Base-by-base conservation (phyloP, 2,113 vertebrate genomes). In the Nipponia nippon region DNA sequence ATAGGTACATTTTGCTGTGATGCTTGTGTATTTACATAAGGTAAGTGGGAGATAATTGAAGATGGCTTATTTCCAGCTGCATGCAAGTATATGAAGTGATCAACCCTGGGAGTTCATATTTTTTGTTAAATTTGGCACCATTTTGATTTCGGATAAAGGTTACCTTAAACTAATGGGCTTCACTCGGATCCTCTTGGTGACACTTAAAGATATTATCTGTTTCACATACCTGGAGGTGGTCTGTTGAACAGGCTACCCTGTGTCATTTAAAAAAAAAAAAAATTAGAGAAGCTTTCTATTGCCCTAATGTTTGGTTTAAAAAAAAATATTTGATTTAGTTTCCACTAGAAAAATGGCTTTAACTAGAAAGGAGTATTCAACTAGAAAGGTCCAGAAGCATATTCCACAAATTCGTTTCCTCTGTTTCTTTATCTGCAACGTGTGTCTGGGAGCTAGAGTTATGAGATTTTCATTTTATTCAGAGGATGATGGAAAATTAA, bases 1-100 rank as follows among this genome's bases (percentile, higher is more conserved):
- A 11, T 7, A 6, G 11, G 13, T 18, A 18, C 3, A 2, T 46
- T 40, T 55, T 22, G 18, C 55, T 44, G 55, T 7, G 53, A 27
- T 47, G 2, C 52, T 71, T 40, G 17, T 14, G 40, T 9, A 21
- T 38, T 46, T 40, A 27, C 2, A 1, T 18, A 9, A 44, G 46
- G 30, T 19, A 21, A 0, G 0, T 7, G 63, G 25, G 47, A 79
- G 16, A 5, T 47, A 42, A 1, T 1, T 27, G 70, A 21, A 63
- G 29, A 59, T 6, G 27, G 17, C 27, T 69, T n/a, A 15, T 38
- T 79, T 34, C 50, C 27, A 32, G 0, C 10, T 13, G 32, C n/a
- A 1, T 9, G 1, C 6, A 26, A 36, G 4, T 6, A 10, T 30
- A 19, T 16, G 2, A 26, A 40, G 34, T 10, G 49, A 47, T 20